Conservation (phyloP, 2,113 vertebrate species). For the Anguilla rostrata region DNA sequence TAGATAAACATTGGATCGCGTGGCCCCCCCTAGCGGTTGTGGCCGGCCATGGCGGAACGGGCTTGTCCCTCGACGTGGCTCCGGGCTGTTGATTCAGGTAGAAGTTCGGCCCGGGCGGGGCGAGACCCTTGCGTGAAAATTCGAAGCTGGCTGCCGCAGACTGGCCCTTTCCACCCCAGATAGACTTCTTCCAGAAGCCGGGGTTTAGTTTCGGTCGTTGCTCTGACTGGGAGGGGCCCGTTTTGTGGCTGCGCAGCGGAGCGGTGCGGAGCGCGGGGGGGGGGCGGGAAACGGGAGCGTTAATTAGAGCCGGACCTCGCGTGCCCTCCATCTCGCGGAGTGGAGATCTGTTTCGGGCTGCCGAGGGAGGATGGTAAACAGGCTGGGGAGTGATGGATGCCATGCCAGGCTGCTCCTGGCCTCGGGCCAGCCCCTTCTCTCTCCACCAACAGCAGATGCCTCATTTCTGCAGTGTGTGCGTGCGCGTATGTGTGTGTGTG, state of each 20-base stretch:
- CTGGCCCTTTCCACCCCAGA: neutral
- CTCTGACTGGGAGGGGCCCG: neutral
- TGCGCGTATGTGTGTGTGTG: neutral
- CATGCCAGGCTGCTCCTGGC: neutral
- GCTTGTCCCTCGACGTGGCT: neutral
- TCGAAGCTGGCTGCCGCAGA: neutral
- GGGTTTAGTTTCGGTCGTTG: neutral
- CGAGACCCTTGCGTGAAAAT: no score
- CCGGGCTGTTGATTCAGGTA: constrained; percentile 17
- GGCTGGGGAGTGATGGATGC: neutral
- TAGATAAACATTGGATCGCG: no score
- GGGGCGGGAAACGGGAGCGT: no score
- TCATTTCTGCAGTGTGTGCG: constrained; percentile 9
- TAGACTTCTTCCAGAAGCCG: neutral
- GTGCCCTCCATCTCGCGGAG: neutral
- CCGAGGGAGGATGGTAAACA: neutral
- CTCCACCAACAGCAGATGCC: neutral
- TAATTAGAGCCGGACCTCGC: neutral
- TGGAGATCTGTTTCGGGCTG: constrained; percentile 15
- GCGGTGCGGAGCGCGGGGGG: neutral
- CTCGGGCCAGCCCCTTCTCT: neutral
- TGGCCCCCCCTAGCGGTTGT: no score
- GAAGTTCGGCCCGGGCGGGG: neutral
- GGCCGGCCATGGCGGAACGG: neutral
- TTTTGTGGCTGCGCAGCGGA: neutral